These are phyloP conservation scores for Lanistes nyassanus DNA, from an alignment of 1,140 invertebrate species.

Conservation along the genomic window DNA sequence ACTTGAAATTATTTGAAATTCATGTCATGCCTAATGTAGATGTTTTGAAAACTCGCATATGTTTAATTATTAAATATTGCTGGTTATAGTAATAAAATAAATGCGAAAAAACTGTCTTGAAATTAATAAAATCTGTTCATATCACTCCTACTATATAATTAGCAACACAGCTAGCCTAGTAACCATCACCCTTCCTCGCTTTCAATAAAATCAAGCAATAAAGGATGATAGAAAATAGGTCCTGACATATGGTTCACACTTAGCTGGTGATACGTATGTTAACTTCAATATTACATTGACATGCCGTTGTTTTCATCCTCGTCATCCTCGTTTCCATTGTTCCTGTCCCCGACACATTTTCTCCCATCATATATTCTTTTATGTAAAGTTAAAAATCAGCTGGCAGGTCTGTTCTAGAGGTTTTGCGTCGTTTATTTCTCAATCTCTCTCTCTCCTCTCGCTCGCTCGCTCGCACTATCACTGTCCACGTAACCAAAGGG, in stretches of 20 bases:
- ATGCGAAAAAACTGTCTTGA: neutral
- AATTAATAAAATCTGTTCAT: neutral
- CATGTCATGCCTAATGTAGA: too few species aligned
- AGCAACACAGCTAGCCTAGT: too few species aligned
- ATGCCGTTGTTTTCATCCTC: conserved; percentile 8
- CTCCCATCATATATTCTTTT: conserved; percentile 9
- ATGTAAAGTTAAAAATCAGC: neutral
- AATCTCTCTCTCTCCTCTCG: conserved; percentile 4
- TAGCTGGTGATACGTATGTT: too few species aligned
- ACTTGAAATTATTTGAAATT: too few species aligned
- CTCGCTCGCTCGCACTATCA: neutral
- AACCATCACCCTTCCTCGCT: too few species aligned
- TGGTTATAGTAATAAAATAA: neutral
- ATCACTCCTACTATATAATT: too few species aligned
- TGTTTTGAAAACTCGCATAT: too few species aligned
- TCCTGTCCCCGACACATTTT: conserved; percentile 7
- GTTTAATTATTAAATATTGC: too few species aligned
- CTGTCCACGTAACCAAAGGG: neutral
- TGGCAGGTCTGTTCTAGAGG: neutral
- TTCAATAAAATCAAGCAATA: too few species aligned
- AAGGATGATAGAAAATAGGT: too few species aligned
- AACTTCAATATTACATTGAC: too few species aligned
- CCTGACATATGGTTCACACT: too few species aligned
- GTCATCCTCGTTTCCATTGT: conserved; percentile 4
- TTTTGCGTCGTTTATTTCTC: neutral